A percentile compares a stretch with the other conserved stretches of the same genome.
Conservation (phyloP, 2,113 vertebrate species). For the Acanthisitta chloris region DNA sequence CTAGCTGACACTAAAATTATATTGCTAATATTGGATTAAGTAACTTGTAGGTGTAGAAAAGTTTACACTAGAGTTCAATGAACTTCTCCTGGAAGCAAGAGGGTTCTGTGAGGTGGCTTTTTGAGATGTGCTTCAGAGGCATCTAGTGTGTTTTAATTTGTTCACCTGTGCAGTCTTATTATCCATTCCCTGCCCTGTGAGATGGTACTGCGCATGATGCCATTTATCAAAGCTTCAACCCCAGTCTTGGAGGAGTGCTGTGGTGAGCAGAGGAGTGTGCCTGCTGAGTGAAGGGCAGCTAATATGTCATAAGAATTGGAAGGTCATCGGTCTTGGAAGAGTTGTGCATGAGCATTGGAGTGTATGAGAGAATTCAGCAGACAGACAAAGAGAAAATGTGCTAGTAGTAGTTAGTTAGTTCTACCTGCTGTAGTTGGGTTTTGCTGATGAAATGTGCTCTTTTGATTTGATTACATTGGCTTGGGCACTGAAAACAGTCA, state of each 20-base stretch:
- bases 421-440: not conserved
- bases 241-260: not conserved
- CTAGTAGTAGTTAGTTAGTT: not conserved
- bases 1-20: too few relatives aligned
- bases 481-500: not conserved
- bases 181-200: not conserved
- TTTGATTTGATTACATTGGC: not conserved
- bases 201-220: not conserved
- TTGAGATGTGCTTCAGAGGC: not conserved
- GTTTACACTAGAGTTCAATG: accelerated
- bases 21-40: too few relatives aligned
- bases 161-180: not conserved
- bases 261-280: not conserved
- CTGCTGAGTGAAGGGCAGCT: not conserved
- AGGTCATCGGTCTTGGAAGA: not conserved
- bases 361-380: not conserved
- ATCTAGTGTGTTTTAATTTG: not conserved
- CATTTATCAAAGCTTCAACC: not conserved
- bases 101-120: not conserved
- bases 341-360: not conserved
- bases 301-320: not conserved
- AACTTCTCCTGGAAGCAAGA: not conserved
- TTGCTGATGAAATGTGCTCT: not conserved
- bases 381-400: not conserved
- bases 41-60: accelerated